Percentiles rank a stretch among this genome's conserved stretches.
phyloP scores from a whole-genome alignment of 2,113 vertebrate genomes.

The Camelus bactrianus region DNA sequence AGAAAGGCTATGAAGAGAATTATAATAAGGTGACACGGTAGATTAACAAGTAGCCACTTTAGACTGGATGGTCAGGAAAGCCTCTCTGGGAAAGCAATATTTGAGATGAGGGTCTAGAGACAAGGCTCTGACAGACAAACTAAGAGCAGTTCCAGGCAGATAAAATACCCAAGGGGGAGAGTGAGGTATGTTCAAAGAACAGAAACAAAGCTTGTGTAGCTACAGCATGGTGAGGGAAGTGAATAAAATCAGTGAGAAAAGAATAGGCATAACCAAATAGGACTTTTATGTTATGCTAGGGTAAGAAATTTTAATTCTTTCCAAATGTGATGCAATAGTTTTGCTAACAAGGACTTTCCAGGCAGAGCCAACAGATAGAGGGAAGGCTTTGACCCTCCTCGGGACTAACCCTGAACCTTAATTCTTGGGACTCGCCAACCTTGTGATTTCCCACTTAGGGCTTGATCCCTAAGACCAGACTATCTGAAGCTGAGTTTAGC shows the following conservation, averaged over 20 bases:
- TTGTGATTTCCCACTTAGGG: not conserved
- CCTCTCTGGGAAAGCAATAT: not conserved
- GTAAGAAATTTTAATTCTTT: not conserved
- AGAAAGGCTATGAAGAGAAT: constrained; percentile 37
- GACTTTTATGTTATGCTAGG: not conserved
- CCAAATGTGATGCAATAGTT: not conserved
- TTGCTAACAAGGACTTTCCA: not conserved
- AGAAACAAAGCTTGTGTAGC: not conserved
- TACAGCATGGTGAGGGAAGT: not conserved
- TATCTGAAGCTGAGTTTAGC: not conserved
- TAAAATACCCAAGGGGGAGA: not conserved
- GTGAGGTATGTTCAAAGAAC: not conserved
- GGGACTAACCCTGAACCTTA: not conserved
- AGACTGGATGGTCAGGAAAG: not conserved
- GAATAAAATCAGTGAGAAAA: not conserved
- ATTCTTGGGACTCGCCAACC: not conserved
- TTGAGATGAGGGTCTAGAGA: not conserved
- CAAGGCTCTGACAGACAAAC: not conserved
- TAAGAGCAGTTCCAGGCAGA: not conserved
- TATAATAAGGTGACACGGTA: not conserved
- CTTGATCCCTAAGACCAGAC: not conserved
- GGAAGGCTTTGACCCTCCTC: not conserved
- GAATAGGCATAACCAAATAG: not conserved
- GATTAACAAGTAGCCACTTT: not conserved
- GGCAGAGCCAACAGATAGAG: not conserved